phyloP scores from a whole-genome alignment of 2,797 vertebrate species.

The Cyprinodon diabolis region DNA sequence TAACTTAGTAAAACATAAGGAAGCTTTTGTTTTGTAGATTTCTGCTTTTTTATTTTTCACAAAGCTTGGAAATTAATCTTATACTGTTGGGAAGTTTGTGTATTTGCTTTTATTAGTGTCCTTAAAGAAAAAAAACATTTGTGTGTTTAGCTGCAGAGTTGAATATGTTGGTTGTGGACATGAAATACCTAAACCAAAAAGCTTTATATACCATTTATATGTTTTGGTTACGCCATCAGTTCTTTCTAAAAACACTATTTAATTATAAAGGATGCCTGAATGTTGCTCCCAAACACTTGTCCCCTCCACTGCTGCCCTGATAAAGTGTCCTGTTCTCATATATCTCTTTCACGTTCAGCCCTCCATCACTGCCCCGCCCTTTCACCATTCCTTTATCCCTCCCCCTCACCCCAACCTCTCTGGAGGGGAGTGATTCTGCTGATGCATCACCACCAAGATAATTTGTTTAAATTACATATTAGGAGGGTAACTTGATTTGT shows the following conservation, averaged over 20 bases:
- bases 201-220: background rate
- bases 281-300: constrained; percentile 28
- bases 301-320: constrained; percentile 44
- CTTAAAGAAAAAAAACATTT: background rate
- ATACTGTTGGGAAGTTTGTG: background rate
- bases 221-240: background rate
- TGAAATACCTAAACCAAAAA: background rate
- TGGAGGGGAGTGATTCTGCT: constrained; percentile 69
- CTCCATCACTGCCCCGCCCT: constrained; percentile 41
- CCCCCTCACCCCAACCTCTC: constrained; percentile 45
- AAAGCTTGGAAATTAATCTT: background rate
- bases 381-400: constrained; percentile 43
- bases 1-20: background rate
- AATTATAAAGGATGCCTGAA: constrained; percentile 10
- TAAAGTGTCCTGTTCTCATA: constrained; percentile 57
- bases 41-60: background rate
- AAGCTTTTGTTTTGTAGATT: background rate
- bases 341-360: constrained; percentile 67
- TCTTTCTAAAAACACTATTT: background rate
- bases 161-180: background rate
- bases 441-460: constrained; percentile 76
- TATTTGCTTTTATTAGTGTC: background rate
- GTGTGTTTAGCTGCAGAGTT: background rate
- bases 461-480: constrained; percentile 86
- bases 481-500: constrained; percentile 77